These are phyloP conservation scores for Stichopus chloronotus DNA, from an alignment of 35 echinoderm and acorn worm genomes.

Conservation along the genomic window DNA sequence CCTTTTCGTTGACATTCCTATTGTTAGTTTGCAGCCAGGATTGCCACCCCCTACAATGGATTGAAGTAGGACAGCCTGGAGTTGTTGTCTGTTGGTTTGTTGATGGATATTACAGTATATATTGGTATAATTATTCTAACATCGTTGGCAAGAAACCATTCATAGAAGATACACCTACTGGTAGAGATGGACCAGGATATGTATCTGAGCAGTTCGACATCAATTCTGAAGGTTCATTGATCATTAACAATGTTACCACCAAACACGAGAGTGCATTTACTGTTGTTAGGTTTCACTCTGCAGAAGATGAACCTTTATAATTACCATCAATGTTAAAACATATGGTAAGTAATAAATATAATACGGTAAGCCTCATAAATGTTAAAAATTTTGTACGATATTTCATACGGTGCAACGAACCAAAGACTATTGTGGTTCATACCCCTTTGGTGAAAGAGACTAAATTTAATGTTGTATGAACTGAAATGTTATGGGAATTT, in stretches of 20 bases:
- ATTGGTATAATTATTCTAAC: slow-evolving; percentile 25
- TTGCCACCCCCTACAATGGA: not conserved
- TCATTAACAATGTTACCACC: not conserved
- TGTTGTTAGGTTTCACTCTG: not conserved
- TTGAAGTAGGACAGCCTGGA: slow-evolving; percentile 14
- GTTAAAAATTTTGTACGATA: too few relatives aligned
- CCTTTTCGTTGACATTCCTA: too few relatives aligned
- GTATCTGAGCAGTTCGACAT: slow-evolving; percentile 25
- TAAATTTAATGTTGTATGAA: too few relatives aligned
- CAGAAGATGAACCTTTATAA: not conserved
- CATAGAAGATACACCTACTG: not conserved
- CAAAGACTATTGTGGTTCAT: too few relatives aligned
- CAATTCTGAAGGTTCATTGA: not conserved
- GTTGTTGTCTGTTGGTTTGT: not conserved
- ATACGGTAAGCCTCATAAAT: too few relatives aligned
- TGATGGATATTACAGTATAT: not conserved
- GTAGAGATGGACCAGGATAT: not conserved
- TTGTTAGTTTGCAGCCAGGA: not conserved
- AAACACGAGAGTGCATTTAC: not conserved
- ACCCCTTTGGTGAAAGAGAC: too few relatives aligned
- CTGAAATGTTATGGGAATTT: too few relatives aligned
- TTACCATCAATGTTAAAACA: not conserved
- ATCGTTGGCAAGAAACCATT: not conserved
- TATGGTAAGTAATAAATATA: not conserved
- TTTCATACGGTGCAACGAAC: too few relatives aligned